Percentiles rank a stretch among this genome's conserved stretches.
Evolutionary conservation across 2,797 vertebrate species (phyloP).

Genomic region (Syngnathus rostellatus): DNA sequence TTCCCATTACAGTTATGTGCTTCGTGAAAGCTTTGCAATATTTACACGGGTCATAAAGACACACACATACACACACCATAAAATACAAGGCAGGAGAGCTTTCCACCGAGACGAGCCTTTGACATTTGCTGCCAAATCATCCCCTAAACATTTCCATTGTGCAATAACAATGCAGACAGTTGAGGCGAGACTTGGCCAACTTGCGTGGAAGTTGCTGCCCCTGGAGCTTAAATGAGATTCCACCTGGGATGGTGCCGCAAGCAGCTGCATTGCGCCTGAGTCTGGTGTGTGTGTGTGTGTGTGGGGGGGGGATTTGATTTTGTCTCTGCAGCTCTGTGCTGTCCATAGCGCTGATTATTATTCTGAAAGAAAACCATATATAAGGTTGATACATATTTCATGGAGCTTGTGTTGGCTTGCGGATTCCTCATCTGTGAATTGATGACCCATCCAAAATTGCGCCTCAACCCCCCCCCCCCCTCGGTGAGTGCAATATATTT

Average conservation of each 20-base stretch:
- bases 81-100: background rate
- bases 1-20: background rate
- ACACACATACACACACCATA: background rate
- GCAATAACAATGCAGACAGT: slow-evolving; percentile 28
- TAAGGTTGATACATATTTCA: slow-evolving; percentile 58
- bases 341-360: slow-evolving; percentile 49
- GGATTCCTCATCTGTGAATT: slow-evolving; percentile 50
- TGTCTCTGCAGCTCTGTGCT: slow-evolving; percentile 34
- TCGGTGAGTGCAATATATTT: slow-evolving; percentile 32
- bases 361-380: slow-evolving; percentile 49
- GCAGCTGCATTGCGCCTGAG: slow-evolving; percentile 22
- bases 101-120: slow-evolving; percentile 22
- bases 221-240: slow-evolving; percentile 44
- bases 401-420: slow-evolving; percentile 34
- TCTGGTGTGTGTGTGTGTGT: background rate
- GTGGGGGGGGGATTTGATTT: slow-evolving; percentile 44
- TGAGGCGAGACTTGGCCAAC: slow-evolving; percentile 53
- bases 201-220: slow-evolving; percentile 39
- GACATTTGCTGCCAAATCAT: slow-evolving; percentile 33
- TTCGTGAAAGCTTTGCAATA: slow-evolving; percentile 35
- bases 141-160: slow-evolving; percentile 29
- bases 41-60: slow-evolving; percentile 31
- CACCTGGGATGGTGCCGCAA: slow-evolving; percentile 21
- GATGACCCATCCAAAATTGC: slow-evolving; percentile 48
- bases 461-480: slow-evolving; percentile 9